Evolutionary conservation across 53 echinoderm and acorn worm genomes (phyloP).

Genomic region (Crossaster papposus): DNA sequence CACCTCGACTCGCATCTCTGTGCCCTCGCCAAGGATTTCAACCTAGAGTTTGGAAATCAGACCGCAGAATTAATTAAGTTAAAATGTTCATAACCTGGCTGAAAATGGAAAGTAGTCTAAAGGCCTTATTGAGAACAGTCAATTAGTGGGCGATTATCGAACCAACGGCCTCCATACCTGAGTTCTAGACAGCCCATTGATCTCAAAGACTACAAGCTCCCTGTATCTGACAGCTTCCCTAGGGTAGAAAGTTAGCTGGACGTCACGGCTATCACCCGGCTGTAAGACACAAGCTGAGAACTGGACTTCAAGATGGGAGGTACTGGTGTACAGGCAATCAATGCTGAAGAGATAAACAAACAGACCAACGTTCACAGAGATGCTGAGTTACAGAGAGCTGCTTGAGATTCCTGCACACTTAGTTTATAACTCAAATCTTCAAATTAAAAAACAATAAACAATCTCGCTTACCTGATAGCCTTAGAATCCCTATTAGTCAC

Average conservation of each 20-base stretch:
- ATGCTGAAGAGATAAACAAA: constrained; percentile 52
- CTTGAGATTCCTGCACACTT: too few species aligned
- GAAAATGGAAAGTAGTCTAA: too few species aligned
- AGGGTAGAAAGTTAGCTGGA: constrained; percentile 93
- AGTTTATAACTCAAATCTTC: too few species aligned
- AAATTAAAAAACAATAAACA: too few species aligned
- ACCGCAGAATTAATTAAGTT: background rate
- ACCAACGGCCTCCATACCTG: constrained; percentile 58
- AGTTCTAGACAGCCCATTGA: constrained; percentile 91
- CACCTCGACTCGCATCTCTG: constrained; percentile 94
- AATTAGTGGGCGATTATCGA: background rate
- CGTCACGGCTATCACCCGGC: constrained; percentile 77
- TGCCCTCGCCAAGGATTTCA: constrained; percentile 86
- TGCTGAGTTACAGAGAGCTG: too few species aligned
- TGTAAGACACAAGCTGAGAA: constrained; percentile 85
- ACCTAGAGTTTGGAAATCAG: constrained; percentile 41
- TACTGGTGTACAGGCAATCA: constrained; percentile 92
- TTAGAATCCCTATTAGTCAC: constrained; percentile 90
- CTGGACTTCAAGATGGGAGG: constrained; percentile 83
- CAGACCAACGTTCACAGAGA: background rate
- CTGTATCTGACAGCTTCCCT: constrained; percentile 82
- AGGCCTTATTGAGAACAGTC: background rate
- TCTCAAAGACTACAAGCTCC: constrained; percentile 84
- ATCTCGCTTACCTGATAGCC: constrained; percentile 81
- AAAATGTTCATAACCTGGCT: too few species aligned